Evolutionary conservation across 2,888 invertebrate species (phyloP).

Genomic region (Drosophila prolongata): DNA sequence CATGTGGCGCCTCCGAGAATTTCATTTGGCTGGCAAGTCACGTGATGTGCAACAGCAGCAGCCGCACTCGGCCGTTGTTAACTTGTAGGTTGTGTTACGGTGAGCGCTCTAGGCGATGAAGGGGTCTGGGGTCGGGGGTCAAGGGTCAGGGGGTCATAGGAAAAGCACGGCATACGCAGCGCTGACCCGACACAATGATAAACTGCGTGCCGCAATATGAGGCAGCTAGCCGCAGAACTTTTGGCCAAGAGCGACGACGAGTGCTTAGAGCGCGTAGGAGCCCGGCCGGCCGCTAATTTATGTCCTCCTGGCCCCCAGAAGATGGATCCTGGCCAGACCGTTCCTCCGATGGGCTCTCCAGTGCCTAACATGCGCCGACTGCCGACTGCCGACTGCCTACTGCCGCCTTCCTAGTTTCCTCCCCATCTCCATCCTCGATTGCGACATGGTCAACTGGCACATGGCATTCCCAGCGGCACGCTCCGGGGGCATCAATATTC

Average conservation of each 20-base stretch:
- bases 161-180: background rate
- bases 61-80: background rate
- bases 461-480: slow-evolving; percentile 66
- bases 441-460: slow-evolving; percentile 52
- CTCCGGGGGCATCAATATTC: slow-evolving; percentile 67
- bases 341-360: background rate
- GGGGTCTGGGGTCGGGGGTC: background rate
- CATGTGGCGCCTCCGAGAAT: slow-evolving; percentile 56
- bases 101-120: too few relatives aligned
- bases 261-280: slow-evolving; percentile 22
- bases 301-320: slow-evolving; percentile 28
- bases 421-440: background rate
- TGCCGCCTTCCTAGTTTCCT: slow-evolving; percentile 5
- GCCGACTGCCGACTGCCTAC: slow-evolving; percentile 5
- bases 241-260: slow-evolving; percentile 26
- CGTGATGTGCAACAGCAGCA: slow-evolving; percentile 64
- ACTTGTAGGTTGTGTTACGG: slow-evolving; percentile 7
- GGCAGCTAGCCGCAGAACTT: slow-evolving; percentile 49
- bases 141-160: background rate
- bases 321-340: slow-evolving; percentile 27
- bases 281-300: slow-evolving; percentile 47
- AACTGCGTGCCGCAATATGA: slow-evolving; percentile 57
- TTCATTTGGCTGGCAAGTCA: slow-evolving; percentile 66
- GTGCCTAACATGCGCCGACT: slow-evolving; percentile 53
- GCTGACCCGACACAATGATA: slow-evolving; percentile 51